These are phyloP conservation scores for Bruchidius siliquastri DNA, from an alignment of 2,888 invertebrate species.

Conservation along the genomic window DNA sequence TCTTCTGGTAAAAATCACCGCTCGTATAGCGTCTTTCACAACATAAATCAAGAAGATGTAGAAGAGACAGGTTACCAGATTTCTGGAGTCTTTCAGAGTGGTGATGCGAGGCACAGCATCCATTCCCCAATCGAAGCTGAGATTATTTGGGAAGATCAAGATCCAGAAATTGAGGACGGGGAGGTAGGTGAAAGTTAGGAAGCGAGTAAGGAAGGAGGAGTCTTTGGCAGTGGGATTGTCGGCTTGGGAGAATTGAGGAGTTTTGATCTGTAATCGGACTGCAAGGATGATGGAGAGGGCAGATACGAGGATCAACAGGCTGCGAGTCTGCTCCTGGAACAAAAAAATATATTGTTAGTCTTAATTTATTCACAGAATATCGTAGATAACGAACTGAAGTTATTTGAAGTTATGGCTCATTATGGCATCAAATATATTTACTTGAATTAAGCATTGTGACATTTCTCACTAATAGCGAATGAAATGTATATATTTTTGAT, in stretches of 20 bases:
- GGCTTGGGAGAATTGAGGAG: conserved; percentile 83
- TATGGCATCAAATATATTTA: too few species aligned
- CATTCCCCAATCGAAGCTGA: conserved; percentile 99
- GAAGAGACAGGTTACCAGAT: conserved; percentile 69
- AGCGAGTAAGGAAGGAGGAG: conserved; percentile 71
- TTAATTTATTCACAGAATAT: too few species aligned
- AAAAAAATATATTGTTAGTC: too few species aligned
- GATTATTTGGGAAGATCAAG: conserved; percentile 76
- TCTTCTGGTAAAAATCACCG: not conserved
- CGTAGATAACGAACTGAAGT: too few species aligned
- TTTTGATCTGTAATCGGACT: conserved; percentile 73
- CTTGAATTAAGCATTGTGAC: too few species aligned
- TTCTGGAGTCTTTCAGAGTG: conserved; percentile 72
- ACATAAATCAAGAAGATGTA: conserved; percentile 51
- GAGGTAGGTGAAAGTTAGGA: conserved; percentile 86
- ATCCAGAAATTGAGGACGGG: conserved; percentile 88
- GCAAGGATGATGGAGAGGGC: conserved; percentile 66
- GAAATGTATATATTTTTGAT: too few species aligned
- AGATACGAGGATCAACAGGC: conserved; percentile 62
- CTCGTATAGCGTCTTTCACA: not conserved
- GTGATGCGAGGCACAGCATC: conserved; percentile 87
- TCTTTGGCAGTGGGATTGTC: conserved; percentile 96
- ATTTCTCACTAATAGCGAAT: too few species aligned
- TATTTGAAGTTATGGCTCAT: too few species aligned
- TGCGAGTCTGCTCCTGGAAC: conserved; percentile 68